These are phyloP conservation scores for Galaxea fascicularis DNA, from an alignment of 92 coral and sea anemone species.

Conservation along the genomic window DNA sequence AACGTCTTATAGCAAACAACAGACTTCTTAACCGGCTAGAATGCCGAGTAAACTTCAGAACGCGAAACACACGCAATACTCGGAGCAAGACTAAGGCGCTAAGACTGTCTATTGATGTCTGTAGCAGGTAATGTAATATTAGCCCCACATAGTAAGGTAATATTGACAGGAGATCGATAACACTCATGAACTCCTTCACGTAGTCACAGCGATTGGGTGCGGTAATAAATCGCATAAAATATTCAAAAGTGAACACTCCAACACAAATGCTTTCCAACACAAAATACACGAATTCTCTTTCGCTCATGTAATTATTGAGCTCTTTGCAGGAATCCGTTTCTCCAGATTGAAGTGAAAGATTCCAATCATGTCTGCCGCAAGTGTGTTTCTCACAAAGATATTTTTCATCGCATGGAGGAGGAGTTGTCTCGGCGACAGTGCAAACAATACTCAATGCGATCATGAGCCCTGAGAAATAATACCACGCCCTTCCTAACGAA, in stretches of 20 bases:
- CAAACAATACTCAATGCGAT: slow-evolving; percentile 89
- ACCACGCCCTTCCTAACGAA: slow-evolving; percentile 68
- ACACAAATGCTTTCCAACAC: slow-evolving; percentile 82
- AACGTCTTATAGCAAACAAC: slow-evolving; percentile 85
- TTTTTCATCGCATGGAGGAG: slow-evolving; percentile 80
- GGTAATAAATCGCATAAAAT: slow-evolving; percentile 66
- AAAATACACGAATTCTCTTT: slow-evolving; percentile 64
- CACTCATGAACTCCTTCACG: slow-evolving; percentile 79
- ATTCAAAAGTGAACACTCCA: slow-evolving; percentile 81
- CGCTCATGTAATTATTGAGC: slow-evolving; percentile 53
- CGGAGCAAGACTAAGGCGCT: slow-evolving; percentile 81
- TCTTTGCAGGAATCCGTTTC: slow-evolving; percentile 53
- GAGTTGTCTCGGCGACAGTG: slow-evolving; percentile 86
- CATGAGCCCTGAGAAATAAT: slow-evolving; percentile 81
- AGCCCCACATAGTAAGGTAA: slow-evolving; percentile 85
- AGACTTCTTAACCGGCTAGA: slow-evolving; percentile 88
- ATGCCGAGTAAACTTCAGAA: slow-evolving; percentile 91
- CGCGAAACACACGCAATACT: slow-evolving; percentile 87
- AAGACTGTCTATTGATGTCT: slow-evolving; percentile 73
- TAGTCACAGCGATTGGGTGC: slow-evolving; percentile 75
- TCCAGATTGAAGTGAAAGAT: not conserved
- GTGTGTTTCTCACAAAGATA: slow-evolving; percentile 66
- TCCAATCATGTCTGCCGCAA: slow-evolving; percentile 51
- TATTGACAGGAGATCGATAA: slow-evolving; percentile 82
- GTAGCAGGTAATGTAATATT: slow-evolving; percentile 50